phyloP scores from a whole-genome alignment of 2,113 vertebrate genomes.

The Onychostoma macrolepis region DNA sequence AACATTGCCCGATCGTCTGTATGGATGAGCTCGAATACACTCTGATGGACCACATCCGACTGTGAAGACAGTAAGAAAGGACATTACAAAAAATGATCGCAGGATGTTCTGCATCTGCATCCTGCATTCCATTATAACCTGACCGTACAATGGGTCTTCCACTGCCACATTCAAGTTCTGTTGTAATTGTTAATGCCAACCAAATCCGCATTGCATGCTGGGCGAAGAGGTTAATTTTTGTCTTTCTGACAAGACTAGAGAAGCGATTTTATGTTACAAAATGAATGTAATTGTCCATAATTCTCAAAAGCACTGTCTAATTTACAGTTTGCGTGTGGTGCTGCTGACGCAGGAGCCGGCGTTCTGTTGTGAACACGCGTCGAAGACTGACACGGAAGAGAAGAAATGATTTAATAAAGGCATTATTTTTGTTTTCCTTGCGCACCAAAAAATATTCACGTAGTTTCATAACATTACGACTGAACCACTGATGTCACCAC shows the following conservation, averaged over 20 bases:
- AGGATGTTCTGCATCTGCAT: not conserved
- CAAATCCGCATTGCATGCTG: not conserved
- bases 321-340: no score
- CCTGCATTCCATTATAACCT: not conserved
- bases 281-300: not conserved
- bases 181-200: not conserved
- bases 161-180: not conserved
- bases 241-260: not conserved
- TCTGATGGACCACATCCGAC: slow-evolving; percentile 74
- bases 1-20: slow-evolving; percentile 69
- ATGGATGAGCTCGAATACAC: slow-evolving; percentile 71
- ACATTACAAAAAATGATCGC: not conserved
- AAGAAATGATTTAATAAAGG: no score
- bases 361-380: no score
- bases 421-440: no score
- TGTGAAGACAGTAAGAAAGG: slow-evolving; percentile 40
- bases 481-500: no score
- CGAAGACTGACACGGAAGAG: no score
- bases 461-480: no score
- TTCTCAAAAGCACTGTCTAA: not conserved
- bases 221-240: not conserved
- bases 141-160: not conserved
- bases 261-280: not conserved
- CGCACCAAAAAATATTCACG: no score
- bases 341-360: no score